These are phyloP conservation scores for Crotalus helleri DNA, from an alignment of 2,113 vertebrate genomes.

Conservation along the genomic window DNA sequence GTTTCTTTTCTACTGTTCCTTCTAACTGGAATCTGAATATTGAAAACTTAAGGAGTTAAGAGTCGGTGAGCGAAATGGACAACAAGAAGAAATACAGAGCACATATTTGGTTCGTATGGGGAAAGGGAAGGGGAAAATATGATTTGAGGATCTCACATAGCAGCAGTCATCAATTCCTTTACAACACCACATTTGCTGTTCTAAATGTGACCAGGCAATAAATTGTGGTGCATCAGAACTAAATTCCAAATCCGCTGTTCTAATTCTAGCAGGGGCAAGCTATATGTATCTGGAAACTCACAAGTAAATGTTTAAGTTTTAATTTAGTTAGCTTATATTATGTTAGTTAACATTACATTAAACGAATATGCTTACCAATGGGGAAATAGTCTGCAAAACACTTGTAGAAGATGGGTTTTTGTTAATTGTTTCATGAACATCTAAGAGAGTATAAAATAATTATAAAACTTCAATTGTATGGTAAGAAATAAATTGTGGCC, in stretches of 20 bases:
- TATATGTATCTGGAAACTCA: neutral
- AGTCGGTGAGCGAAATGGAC: neutral
- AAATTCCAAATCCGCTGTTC: neutral
- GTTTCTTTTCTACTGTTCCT: neutral
- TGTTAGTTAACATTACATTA: neutral
- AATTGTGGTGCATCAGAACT: neutral
- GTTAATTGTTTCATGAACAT: slow-evolving; percentile 72
- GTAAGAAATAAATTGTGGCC: slow-evolving; percentile 9
- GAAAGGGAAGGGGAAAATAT: neutral
- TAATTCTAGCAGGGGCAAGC: neutral
- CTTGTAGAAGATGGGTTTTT: slow-evolving; percentile 64
- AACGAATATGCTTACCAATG: slow-evolving; percentile 72
- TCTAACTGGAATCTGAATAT: neutral
- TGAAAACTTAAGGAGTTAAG: neutral
- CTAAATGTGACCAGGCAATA: neutral
- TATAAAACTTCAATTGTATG: slow-evolving; percentile 35
- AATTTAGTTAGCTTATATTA: neutral
- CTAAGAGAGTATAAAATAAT: slow-evolving; percentile 65
- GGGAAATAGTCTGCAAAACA: slow-evolving; percentile 59
- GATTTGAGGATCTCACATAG: neutral
- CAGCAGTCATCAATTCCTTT: neutral
- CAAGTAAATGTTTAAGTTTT: neutral
- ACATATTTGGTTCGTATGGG: neutral
- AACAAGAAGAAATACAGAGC: neutral
- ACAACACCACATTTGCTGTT: neutral